Percentiles rank a stretch among this genome's conserved stretches.
These are phyloP conservation scores for Amphimallon solstitiale DNA, from an alignment of 2,888 invertebrate species.

Conservation along the genomic window DNA sequence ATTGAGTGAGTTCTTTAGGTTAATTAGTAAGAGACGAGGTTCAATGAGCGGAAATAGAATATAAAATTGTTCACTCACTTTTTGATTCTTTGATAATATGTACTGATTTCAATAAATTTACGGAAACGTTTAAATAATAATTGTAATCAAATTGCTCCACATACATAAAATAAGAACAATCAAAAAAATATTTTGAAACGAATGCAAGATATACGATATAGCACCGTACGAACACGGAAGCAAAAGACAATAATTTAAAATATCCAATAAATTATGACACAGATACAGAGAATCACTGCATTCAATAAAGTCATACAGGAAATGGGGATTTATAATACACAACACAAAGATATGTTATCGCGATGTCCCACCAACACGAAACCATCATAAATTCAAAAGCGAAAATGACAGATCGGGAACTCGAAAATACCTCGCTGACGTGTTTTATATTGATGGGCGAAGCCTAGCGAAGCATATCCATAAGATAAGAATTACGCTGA, in stretches of 20 bases:
- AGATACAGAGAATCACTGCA: not conserved
- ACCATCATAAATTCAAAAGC: conserved; percentile 1
- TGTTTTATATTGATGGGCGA: conserved; percentile 7
- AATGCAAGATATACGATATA: not conserved
- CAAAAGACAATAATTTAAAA: not conserved
- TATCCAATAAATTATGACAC: not conserved
- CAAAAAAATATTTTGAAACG: not conserved
- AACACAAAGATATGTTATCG: conserved; percentile 6
- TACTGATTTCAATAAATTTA: too few relatives aligned
- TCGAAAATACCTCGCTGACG: conserved; percentile 9
- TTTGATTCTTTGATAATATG: too few relatives aligned
- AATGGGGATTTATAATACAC: conserved; percentile 4
- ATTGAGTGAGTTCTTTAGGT: too few relatives aligned
- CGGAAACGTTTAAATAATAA: too few relatives aligned
- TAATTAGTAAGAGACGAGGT: too few relatives aligned
- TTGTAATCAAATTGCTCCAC: too few relatives aligned
- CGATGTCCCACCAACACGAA: not conserved
- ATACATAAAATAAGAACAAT: too few relatives aligned
- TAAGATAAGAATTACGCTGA: conserved; percentile 8
- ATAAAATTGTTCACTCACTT: too few relatives aligned
- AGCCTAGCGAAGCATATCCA: conserved; percentile 14
- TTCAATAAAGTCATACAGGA: not conserved
- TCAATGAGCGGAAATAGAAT: too few relatives aligned
- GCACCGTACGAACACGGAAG: not conserved
- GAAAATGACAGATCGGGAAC: conserved; percentile 1